phyloP scores from a whole-genome alignment of 2,888 invertebrate genomes.

The Gortyna flavago region DNA sequence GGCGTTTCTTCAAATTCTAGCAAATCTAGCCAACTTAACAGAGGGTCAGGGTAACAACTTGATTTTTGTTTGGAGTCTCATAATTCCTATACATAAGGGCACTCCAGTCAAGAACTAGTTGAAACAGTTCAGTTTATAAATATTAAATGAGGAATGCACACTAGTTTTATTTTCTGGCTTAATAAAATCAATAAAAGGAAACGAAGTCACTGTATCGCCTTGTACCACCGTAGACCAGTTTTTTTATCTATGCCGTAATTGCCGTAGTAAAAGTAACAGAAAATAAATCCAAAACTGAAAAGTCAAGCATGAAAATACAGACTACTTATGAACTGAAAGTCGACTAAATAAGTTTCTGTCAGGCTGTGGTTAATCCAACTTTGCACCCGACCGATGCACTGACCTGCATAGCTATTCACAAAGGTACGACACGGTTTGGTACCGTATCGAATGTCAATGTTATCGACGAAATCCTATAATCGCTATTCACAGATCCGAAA shows the following conservation, averaged over 20 bases:
- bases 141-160: slow-evolving; percentile 51
- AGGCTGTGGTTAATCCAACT: too few species aligned
- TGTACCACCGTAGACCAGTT: slow-evolving; percentile 20
- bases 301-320: slow-evolving; percentile 28
- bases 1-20: slow-evolving; percentile 36
- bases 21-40: slow-evolving; percentile 27
- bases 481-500: too few species aligned
- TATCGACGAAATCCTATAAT: too few species aligned
- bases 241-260: too few species aligned
- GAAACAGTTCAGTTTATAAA: slow-evolving; percentile 32
- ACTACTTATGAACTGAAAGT: neutral
- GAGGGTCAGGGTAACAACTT: slow-evolving; percentile 46
- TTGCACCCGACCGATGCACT: neutral
- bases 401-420: too few species aligned
- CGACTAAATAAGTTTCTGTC: slow-evolving; percentile 7
- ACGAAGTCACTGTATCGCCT: slow-evolving; percentile 54
- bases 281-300: slow-evolving; percentile 34
- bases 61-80: slow-evolving; percentile 52
- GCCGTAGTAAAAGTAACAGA: slow-evolving; percentile 56
- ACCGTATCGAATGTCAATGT: too few species aligned
- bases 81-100: slow-evolving; percentile 39
- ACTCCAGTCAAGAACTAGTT: slow-evolving; percentile 30
- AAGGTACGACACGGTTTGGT: too few species aligned
- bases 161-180: slow-evolving; percentile 63
- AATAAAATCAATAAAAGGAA: slow-evolving; percentile 77